These are phyloP conservation scores for Telenomus remus DNA, from an alignment of 1,140 invertebrate species.

Conservation along the genomic window DNA sequence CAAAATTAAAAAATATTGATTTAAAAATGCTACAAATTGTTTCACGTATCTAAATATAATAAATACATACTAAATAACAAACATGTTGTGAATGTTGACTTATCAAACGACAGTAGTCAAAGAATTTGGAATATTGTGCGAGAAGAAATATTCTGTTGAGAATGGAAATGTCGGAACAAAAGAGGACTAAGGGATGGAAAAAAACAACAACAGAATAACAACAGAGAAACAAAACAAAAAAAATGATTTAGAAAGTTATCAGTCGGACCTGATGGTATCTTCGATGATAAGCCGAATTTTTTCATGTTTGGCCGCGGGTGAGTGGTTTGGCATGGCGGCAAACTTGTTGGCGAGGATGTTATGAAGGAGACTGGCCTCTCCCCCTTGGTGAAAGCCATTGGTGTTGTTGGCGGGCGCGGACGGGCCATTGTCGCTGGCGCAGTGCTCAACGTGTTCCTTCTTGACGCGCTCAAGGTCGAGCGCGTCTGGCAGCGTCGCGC, in stretches of 20 bases:
- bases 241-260: slow-evolving; percentile 22
- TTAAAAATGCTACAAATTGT: no score
- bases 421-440: slow-evolving; percentile 9
- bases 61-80: no score
- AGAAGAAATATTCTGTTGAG: no score
- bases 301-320: slow-evolving; percentile 66
- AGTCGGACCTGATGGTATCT: slow-evolving; percentile 74
- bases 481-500: slow-evolving; percentile 39
- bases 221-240: neutral
- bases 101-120: no score
- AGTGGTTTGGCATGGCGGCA: slow-evolving; percentile 61
- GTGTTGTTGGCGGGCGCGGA: slow-evolving; percentile 18
- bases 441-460: slow-evolving; percentile 62
- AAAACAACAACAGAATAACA: no score
- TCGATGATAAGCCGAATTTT: slow-evolving; percentile 74
- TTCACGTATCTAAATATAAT: no score
- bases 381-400: slow-evolving; percentile 67
- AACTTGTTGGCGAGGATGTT: slow-evolving; percentile 68
- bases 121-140: no score
- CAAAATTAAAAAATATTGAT: no score
- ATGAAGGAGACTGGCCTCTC: slow-evolving; percentile 62
- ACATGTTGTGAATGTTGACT: no score
- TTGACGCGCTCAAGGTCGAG: slow-evolving; percentile 66
- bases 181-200: neutral
- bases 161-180: neutral